Evolutionary conservation across 2,113 vertebrate genomes (phyloP).

Genomic region (Potamarius usumacintae): DNA sequence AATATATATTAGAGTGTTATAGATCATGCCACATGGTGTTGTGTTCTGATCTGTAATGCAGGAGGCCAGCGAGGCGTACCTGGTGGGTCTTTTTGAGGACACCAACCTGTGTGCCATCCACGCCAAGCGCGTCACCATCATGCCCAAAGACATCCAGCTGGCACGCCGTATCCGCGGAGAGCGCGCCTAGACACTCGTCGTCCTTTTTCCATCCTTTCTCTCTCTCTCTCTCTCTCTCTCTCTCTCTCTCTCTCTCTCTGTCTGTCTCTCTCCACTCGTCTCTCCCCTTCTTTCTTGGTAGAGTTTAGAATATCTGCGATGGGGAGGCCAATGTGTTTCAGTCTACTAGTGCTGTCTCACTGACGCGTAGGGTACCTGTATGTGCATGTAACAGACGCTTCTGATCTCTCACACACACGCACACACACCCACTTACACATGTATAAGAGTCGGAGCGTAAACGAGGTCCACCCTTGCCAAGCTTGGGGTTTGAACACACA

Average conservation of each 20-base stretch:
- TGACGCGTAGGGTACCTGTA: conserved; percentile 72
- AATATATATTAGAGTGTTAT: neutral
- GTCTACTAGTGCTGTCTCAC: conserved; percentile 70
- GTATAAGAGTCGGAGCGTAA: conserved; percentile 48
- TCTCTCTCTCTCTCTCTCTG: conserved; percentile 34
- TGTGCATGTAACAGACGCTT: conserved; percentile 68
- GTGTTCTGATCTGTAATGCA: conserved; percentile 52
- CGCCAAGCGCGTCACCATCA: conserved; percentile 81
- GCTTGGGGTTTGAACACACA: conserved; percentile 45
- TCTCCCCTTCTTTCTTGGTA: conserved; percentile 64
- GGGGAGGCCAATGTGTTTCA: conserved; percentile 69
- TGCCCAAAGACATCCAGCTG: conserved; percentile 86
- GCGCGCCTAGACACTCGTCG: conserved; percentile 68
- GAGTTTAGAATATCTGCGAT: conserved; percentile 71
- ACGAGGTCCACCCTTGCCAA: conserved; percentile 52
- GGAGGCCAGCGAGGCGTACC: conserved; percentile 82
- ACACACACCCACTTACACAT: conserved; percentile 5
- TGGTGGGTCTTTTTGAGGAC: conserved; percentile 82
- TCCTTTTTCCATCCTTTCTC: neutral
- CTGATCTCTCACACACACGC: conserved; percentile 58
- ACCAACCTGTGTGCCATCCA: conserved; percentile 83
- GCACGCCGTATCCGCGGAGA: conserved; percentile 81
- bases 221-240: conserved; percentile 20
- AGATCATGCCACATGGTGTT: neutral
- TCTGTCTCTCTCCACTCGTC: conserved; percentile 46